Evolutionary conservation across 1,140 invertebrate genomes (phyloP).

Genomic region (Mamestra configurata): DNA sequence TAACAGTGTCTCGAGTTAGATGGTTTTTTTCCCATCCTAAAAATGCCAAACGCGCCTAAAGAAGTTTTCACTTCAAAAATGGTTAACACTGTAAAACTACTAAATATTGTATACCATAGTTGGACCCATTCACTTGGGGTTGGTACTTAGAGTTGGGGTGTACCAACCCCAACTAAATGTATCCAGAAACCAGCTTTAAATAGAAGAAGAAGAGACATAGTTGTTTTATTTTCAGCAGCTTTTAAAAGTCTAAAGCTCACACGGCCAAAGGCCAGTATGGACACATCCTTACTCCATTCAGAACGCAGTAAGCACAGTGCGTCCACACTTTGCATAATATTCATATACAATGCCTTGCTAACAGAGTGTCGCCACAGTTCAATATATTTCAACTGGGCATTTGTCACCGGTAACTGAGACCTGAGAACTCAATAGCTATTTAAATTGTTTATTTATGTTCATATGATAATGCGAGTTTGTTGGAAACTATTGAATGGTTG

Average conservation of each 20-base stretch:
- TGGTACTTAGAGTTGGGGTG: too few relatives aligned
- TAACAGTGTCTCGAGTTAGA: too few relatives aligned
- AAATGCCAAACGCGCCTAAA: too few relatives aligned
- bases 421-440: conserved; percentile 1
- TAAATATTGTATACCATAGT: too few relatives aligned
- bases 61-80: too few relatives aligned
- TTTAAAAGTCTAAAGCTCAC: background rate
- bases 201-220: too few relatives aligned
- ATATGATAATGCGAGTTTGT: background rate
- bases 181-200: too few relatives aligned
- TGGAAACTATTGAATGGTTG: background rate
- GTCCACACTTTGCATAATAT: conserved; percentile 1
- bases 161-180: too few relatives aligned
- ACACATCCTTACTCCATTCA: background rate
- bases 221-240: background rate
- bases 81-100: too few relatives aligned
- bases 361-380: conserved; percentile 5
- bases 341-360: background rate
- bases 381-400: background rate
- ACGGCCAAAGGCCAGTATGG: background rate
- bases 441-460: conserved; percentile 5
- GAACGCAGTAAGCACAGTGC: background rate
- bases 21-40: too few relatives aligned
- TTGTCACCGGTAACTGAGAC: background rate
- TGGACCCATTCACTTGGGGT: too few relatives aligned